Evolutionary conservation across 2,888 invertebrate genomes (phyloP), one percentile per base, ranked within the genome.

Genomic region (Choreutis nemorana): DNA sequence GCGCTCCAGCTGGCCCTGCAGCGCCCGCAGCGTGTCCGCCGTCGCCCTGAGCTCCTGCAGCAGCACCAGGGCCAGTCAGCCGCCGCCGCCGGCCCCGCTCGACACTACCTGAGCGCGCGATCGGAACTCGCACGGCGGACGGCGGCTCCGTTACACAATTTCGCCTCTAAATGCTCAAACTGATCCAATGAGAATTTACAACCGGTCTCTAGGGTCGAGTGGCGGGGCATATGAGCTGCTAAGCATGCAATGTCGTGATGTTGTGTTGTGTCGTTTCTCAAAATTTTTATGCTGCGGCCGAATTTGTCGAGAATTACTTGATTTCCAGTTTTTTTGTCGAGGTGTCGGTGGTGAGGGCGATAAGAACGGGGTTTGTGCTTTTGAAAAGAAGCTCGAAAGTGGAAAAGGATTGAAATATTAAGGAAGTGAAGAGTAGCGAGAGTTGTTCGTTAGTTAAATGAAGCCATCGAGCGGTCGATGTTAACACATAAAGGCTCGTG

Each of bases 11-110:
- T 89, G 88, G 65, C 75, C 81, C 83, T 89, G 89, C 78, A 89
- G 86, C 72, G 87, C 85, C 83, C 87, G 88, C 83, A 90, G 85
- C 62, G 87, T 87, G 84, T 89, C 89, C 83, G 89, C 88, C 82
- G 89, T 87, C 66, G 87, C 86, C 83, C 87, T 87, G 83, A 89
- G 85, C 84, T 89, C 89, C 89, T 89, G 86, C 81, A n/a, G n/a
- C 67, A 63, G 56, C 52, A 48, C 59, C 56, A 60, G 60, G 57
- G 54, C 54, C 56, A 51, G 61, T 60, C 62, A 62, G 63, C 63
- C 58, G 59, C 62, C 64, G 57, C 62, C 66, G 59, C 56, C 68
- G 57, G 57, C 52, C 59, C 58, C 56, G 53, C 55, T 44, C 49
- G 50, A 52, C 52, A 45, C 48, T 45, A 18, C 15, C 26, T n/a